A percentile compares a stretch with the other conserved stretches of the same genome.
Conservation (phyloP, 1,140 invertebrate species). For the Meloidogyne exigua region DNA sequence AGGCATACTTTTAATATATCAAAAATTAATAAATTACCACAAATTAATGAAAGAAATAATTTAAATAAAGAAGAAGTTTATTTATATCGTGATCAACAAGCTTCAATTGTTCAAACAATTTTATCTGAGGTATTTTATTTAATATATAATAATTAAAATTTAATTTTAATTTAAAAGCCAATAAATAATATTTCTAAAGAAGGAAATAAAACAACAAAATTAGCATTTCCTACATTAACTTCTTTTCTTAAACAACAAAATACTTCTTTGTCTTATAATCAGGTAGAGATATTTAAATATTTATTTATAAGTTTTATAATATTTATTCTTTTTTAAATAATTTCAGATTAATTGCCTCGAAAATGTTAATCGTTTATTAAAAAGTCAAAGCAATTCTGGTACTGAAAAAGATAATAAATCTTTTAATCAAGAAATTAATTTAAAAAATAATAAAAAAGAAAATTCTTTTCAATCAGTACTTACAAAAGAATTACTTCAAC, state of each 20-base stretch:
- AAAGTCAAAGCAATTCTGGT: slow-evolving; percentile 48
- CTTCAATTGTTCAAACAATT: neutral
- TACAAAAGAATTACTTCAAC: slow-evolving; percentile 51
- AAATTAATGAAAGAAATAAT: neutral
- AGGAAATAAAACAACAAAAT: neutral
- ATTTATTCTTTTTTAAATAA: too few relatives aligned
- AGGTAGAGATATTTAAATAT: neutral
- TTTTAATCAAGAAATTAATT: neutral
- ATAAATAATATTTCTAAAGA: neutral
- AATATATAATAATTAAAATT: neutral
- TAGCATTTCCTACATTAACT: neutral
- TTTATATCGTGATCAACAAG: neutral
- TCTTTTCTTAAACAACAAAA: neutral
- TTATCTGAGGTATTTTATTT: neutral
- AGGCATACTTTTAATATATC: slow-evolving; percentile 73
- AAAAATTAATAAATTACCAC: neutral
- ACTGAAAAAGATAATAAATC: slow-evolving; percentile 3
- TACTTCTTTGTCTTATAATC: slow-evolving; percentile 19
- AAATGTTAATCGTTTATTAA: slow-evolving; percentile 61
- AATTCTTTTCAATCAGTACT: slow-evolving; percentile 34
- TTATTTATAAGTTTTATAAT: too few relatives aligned
- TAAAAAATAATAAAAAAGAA: neutral
- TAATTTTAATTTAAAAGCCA: neutral
- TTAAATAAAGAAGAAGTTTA: neutral
- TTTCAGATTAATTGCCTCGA: slow-evolving; percentile 60